Evolutionary conservation across 92 coral and sea anemone genomes (phyloP), one percentile per base, ranked within the genome.

Genomic region (Bergia sp.): DNA sequence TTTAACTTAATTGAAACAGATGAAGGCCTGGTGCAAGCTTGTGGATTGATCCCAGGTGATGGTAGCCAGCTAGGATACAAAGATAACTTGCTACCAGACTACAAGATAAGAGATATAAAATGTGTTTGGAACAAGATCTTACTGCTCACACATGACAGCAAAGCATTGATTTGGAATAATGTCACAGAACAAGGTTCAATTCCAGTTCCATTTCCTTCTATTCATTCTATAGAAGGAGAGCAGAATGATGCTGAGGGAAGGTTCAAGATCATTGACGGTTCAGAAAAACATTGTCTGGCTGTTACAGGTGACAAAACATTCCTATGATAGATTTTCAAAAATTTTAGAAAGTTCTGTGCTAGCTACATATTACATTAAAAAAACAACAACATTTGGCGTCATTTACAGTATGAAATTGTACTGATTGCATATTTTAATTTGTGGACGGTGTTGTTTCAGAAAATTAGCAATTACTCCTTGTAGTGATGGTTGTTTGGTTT

Each of bases 1-100:
- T 20, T 61, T 21, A 18, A 58, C 66, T 0, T 61, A 21, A 53
- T 38, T 57, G 9, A 45, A 84, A 84, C 47, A 84, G 87, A 73
- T 15, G 21, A 72, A 21, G 79, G 87, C 43, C 78, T 44, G 66
- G 38, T 84, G 42, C 23, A 37, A 15, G 16, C 87, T 2, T 84
- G 71, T 47, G 98, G 98, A 55, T 93, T 94, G 93, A 90, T 89
- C 38, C 96, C 94, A 38, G 93, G 91, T 69, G 75, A 73, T 39
- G 85, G 77, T 15, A 42, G 80, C 73, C 20, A 53, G 10, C 42
- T 82, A 50, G 96, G 92, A 21, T 73, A 50, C 41, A 47, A 77
- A 65, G 88, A 84, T 45, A 75, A 89, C 80, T 84, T 93, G 6
- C 80, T 95, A 61, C 91, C 96, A 82, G 95, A 38, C 57, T 82